Evolutionary conservation across 2,888 invertebrate species (phyloP).

Genomic region (Hartigia nigra): DNA sequence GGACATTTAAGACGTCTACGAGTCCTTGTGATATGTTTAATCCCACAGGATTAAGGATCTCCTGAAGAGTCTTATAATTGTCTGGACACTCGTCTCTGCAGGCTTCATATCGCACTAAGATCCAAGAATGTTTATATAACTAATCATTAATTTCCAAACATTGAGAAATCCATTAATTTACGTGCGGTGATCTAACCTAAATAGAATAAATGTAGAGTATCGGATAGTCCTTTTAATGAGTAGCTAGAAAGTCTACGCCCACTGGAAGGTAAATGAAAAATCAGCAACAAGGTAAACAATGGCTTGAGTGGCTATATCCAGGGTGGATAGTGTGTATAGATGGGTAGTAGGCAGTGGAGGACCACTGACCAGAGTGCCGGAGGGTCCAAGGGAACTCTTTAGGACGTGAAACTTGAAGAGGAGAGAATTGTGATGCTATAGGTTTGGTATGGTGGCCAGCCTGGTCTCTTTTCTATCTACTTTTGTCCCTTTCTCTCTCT

Average conservation of each 20-base stretch:
- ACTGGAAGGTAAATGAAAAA: conserved; percentile 29
- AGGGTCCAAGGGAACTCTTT: neutral
- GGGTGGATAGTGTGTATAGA: neutral
- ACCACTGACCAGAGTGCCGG: neutral
- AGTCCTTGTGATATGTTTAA: neutral
- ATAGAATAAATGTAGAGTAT: neutral
- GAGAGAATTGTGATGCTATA: neutral
- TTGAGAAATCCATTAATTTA: neutral
- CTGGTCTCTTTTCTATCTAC: neutral
- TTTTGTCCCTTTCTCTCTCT: neutral
- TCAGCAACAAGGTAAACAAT: conserved; percentile 23
- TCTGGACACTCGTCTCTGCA: too few relatives aligned
- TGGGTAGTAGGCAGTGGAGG: neutral
- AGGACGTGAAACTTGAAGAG: neutral
- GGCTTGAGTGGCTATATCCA: conserved; percentile 21
- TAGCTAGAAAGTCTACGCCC: conserved; percentile 15
- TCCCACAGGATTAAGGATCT: neutral
- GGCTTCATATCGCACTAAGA: neutral
- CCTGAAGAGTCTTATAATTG: neutral
- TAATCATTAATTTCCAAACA: neutral
- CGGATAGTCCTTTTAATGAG: neutral
- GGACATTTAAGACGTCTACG: neutral
- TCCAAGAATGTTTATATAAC: neutral
- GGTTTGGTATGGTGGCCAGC: neutral
- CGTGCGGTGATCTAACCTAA: neutral